These are phyloP conservation scores for Rhombomys opimus DNA, from an alignment of 2,113 vertebrate genomes.

Conservation along the genomic window DNA sequence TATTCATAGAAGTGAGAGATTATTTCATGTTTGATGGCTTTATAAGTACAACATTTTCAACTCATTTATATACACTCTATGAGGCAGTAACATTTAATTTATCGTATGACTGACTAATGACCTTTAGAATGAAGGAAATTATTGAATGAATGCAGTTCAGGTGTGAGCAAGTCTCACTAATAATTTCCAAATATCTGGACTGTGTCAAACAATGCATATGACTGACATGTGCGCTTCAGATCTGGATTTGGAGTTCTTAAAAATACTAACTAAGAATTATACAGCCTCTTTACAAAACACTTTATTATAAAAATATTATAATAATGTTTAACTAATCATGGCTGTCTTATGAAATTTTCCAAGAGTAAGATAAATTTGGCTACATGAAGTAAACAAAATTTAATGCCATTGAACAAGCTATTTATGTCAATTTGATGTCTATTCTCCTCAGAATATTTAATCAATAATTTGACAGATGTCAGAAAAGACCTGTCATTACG, in stretches of 20 bases:
- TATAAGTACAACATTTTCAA: neutral
- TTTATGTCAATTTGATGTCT: conserved; percentile 12
- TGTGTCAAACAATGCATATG: neutral
- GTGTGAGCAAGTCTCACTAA: too few species aligned
- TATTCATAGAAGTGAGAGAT: too few species aligned
- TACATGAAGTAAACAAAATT: neutral
- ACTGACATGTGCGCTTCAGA: neutral
- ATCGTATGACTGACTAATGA: neutral
- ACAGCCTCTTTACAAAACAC: neutral
- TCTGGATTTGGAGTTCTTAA: neutral
- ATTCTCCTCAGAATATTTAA: conserved; percentile 37
- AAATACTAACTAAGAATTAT: neutral
- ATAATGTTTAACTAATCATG: neutral
- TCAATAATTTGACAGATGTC: conserved; percentile 48
- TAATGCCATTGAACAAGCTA: conserved; percentile 5
- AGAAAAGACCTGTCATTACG: conserved; percentile 7
- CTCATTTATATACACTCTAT: neutral
- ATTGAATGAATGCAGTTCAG: too few species aligned
- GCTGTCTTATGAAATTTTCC: neutral
- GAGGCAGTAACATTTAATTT: neutral
- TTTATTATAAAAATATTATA: neutral
- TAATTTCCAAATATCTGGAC: neutral
- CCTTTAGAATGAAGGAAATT: neutral
- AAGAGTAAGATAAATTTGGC: neutral
- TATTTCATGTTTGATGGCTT: neutral